phyloP scores from a whole-genome alignment of 2,113 vertebrate species.

The Carassius carassius region DNA sequence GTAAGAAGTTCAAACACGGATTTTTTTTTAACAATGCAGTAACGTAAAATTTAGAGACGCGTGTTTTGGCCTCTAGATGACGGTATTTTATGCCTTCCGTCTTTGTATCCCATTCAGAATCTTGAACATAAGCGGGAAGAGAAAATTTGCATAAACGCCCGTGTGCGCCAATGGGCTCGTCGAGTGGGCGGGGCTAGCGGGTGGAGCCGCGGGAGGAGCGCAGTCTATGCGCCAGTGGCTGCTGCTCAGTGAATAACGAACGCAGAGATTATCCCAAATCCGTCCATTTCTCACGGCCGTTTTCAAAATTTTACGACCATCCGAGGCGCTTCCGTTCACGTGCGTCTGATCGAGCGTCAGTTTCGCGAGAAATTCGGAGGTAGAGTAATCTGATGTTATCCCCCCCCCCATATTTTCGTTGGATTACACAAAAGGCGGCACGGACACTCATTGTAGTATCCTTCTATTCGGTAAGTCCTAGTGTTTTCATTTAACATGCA shows the following conservation, averaged over 20 bases:
- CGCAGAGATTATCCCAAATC: constrained; percentile 66
- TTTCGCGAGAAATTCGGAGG: constrained; percentile 54
- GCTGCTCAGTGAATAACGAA: constrained; percentile 71
- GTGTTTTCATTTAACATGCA: background rate
- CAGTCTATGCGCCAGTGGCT: constrained; percentile 67
- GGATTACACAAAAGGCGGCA: constrained; percentile 73
- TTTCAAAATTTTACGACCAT: constrained; percentile 34
- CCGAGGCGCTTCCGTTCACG: constrained; percentile 20
- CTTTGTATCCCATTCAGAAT: background rate
- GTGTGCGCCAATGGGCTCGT: constrained; percentile 72
- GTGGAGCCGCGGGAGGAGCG: constrained; percentile 72
- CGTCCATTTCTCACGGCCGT: constrained; percentile 12
- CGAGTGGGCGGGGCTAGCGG: constrained; percentile 70
- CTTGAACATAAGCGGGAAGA: constrained; percentile 74
- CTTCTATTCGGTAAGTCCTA: constrained; percentile 75
- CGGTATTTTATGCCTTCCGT: background rate
- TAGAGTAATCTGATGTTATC: constrained; percentile 59
- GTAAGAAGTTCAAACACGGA: background rate
- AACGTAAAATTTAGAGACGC: too few relatives aligned
- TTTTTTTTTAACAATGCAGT: too few relatives aligned
- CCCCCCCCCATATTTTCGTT: constrained; percentile 54
- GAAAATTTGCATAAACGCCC: constrained; percentile 73
- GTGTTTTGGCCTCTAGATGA: constrained; percentile 39
- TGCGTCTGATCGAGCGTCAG: constrained; percentile 41
- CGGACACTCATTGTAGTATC: constrained; percentile 63